A percentile compares a stretch with the other conserved stretches of the same genome.
Evolutionary conservation across 1,140 invertebrate species (phyloP).

Genomic region (Himalopsyche phryganea): DNA sequence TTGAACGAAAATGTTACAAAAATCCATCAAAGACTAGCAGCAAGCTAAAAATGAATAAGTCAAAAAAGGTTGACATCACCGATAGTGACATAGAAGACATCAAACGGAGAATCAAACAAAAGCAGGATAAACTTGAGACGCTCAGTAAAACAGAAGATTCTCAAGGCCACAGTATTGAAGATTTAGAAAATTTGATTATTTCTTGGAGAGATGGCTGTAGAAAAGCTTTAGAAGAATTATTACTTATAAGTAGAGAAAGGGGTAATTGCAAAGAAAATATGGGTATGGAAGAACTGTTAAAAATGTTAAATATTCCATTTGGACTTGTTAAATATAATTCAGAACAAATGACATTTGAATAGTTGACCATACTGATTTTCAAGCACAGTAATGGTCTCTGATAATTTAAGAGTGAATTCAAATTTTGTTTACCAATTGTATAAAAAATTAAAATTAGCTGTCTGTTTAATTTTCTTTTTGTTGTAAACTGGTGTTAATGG

Average conservation of each 20-base stretch:
- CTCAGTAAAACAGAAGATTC: background rate
- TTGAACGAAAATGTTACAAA: slow-evolving; percentile 15
- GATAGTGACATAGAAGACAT: slow-evolving; percentile 11
- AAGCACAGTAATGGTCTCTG: too few relatives aligned
- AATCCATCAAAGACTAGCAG: slow-evolving; percentile 5
- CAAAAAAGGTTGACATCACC: background rate
- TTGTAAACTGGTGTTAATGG: too few relatives aligned
- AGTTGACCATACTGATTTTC: too few relatives aligned
- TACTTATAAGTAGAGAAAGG: background rate
- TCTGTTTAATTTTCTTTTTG: too few relatives aligned
- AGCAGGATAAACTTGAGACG: slow-evolving; percentile 6
- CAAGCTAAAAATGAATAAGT: background rate
- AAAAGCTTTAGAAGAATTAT: slow-evolving; percentile 11
- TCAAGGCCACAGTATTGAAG: background rate
- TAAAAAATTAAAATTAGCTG: too few relatives aligned
- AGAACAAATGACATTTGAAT: slow-evolving; percentile 5
- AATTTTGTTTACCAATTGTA: too few relatives aligned
- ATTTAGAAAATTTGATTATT: slow-evolving; percentile 4
- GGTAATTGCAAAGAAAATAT: slow-evolving; percentile 1
- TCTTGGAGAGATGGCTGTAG: slow-evolving; percentile 11
- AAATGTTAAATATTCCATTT: slow-evolving; percentile 10
- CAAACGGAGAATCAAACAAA: slow-evolving; percentile 1
- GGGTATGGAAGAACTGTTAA: slow-evolving; percentile 12
- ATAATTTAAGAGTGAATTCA: too few relatives aligned
- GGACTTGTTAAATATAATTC: slow-evolving; percentile 14